Percentiles rank a stretch among this genome's conserved stretches.
These are phyloP conservation scores for Nomada goodeniana DNA, from an alignment of 2,888 invertebrate genomes.

Conservation along the genomic window DNA sequence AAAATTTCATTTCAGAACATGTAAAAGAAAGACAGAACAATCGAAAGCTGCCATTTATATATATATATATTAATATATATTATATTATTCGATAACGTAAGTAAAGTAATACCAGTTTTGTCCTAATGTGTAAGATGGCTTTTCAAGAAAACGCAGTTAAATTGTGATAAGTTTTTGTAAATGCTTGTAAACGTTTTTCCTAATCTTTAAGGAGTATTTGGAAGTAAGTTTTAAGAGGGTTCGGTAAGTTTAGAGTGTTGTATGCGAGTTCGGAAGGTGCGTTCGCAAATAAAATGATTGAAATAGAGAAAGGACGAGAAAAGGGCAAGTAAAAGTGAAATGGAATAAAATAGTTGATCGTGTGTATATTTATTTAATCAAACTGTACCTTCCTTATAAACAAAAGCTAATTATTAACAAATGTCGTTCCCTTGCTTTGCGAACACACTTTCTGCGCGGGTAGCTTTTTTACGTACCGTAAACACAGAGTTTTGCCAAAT, in stretches of 20 bases:
- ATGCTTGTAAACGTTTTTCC: conserved; percentile 83
- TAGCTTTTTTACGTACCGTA: conserved; percentile 84
- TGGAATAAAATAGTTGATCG: conserved; percentile 1
- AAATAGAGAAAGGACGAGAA: background rate
- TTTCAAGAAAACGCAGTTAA: conserved; percentile 79
- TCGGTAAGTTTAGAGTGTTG: conserved; percentile 72
- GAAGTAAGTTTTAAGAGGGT: conserved; percentile 72
- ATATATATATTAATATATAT: conserved; percentile 46
- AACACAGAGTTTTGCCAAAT: conserved; percentile 82
- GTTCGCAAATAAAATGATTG: conserved; percentile 61
- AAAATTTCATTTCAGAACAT: conserved; percentile 23
- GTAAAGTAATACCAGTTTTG: conserved; percentile 60
- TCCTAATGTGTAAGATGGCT: conserved; percentile 75
- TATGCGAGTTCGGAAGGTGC: conserved; percentile 74
- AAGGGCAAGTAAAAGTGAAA: conserved; percentile 4
- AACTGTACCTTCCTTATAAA: conserved; percentile 26
- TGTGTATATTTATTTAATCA: conserved; percentile 49
- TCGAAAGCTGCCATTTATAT: conserved; percentile 70
- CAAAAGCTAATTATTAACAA: conserved; percentile 3
- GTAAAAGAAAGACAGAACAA: conserved; percentile 34
- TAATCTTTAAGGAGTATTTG: conserved; percentile 74
- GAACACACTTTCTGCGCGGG: conserved; percentile 77
- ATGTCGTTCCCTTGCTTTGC: conserved; percentile 47
- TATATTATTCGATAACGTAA: conserved; percentile 58
- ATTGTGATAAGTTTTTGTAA: conserved; percentile 85